A percentile compares a stretch with the other conserved stretches of the same genome.
Conservation (phyloP, 1,140 invertebrate species). For the Drosophila sproati region DNA sequence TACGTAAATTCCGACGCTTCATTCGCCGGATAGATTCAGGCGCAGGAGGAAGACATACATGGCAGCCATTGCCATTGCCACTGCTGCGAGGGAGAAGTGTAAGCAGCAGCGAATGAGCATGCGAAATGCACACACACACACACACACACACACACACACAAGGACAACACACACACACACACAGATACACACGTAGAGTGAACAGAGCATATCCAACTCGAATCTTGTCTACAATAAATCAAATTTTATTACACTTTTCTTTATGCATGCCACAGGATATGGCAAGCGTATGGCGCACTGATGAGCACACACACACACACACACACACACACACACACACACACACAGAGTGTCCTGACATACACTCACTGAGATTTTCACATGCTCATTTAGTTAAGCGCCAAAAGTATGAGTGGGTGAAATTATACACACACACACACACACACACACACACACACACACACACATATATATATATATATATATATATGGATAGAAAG, state of each 20-base stretch:
- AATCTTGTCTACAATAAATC: slow-evolving; percentile 84
- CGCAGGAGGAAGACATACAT: slow-evolving; percentile 46
- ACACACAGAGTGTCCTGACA: slow-evolving; percentile 6
- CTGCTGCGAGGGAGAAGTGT: slow-evolving; percentile 65
- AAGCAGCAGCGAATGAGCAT: slow-evolving; percentile 71
- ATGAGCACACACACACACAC: slow-evolving; percentile 58
- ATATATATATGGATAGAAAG: not conserved
- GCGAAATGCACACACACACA: slow-evolving; percentile 62
- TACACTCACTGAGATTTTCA: slow-evolving; percentile 65
- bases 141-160: slow-evolving; percentile 39
- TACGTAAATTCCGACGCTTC: slow-evolving; percentile 67
- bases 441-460: not conserved
- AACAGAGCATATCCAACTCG: slow-evolving; percentile 78
- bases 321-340: slow-evolving; percentile 25
- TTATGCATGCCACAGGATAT: slow-evolving; percentile 84
- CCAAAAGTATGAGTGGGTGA: slow-evolving; percentile 23
- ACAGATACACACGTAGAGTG: slow-evolving; percentile 6
- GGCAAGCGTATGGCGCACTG: slow-evolving; percentile 79
- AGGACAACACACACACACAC: not conserved
- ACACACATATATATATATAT: not conserved
- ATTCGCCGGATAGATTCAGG: slow-evolving; percentile 66
- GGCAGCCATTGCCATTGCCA: slow-evolving; percentile 34
- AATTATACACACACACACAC: slow-evolving; percentile 15
- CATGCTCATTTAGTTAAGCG: slow-evolving; percentile 56
- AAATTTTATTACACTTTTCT: slow-evolving; percentile 85